Conservation (phyloP, 2,888 invertebrate genomes). For the Clivina fossor region DNA sequence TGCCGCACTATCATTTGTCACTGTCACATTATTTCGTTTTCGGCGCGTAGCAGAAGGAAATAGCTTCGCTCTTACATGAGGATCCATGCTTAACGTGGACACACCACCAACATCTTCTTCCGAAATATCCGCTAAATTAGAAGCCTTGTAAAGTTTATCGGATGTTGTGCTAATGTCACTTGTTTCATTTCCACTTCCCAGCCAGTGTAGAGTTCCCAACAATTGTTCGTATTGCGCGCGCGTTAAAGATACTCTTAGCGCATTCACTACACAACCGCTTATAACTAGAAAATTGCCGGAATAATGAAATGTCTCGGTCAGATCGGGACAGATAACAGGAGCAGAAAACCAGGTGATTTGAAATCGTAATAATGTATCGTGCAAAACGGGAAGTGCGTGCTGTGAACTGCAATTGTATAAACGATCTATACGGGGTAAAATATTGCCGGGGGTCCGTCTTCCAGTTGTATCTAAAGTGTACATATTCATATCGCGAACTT, state of each 20-base stretch:
- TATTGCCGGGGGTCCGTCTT: constrained; percentile 49
- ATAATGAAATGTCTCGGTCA: neutral
- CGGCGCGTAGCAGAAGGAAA: constrained; percentile 46
- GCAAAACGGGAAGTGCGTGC: constrained; percentile 81
- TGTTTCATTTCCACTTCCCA: constrained; percentile 46
- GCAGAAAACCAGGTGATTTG: constrained; percentile 57
- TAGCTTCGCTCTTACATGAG: constrained; percentile 62
- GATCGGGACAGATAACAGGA: neutral
- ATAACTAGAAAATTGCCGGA: constrained; percentile 56
- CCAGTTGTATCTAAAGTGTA: constrained; percentile 70
- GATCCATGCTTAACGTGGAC: constrained; percentile 62
- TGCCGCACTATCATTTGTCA: neutral
- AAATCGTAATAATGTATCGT: constrained; percentile 83
- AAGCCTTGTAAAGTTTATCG: constrained; percentile 44
- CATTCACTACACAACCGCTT: constrained; percentile 77
- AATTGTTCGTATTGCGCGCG: constrained; percentile 89
- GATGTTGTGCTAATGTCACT: no score
- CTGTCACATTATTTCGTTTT: no score
- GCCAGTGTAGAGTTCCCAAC: constrained; percentile 65
- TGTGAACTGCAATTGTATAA: constrained; percentile 70
- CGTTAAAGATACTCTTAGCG: constrained; percentile 81
- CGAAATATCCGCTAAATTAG: constrained; percentile 38
- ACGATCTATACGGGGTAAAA: constrained; percentile 2
- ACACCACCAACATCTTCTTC: constrained; percentile 45
- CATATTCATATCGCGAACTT: constrained; percentile 84